Evolutionary conservation across 2,113 vertebrate genomes (phyloP).

Genomic region (Columba livia): DNA sequence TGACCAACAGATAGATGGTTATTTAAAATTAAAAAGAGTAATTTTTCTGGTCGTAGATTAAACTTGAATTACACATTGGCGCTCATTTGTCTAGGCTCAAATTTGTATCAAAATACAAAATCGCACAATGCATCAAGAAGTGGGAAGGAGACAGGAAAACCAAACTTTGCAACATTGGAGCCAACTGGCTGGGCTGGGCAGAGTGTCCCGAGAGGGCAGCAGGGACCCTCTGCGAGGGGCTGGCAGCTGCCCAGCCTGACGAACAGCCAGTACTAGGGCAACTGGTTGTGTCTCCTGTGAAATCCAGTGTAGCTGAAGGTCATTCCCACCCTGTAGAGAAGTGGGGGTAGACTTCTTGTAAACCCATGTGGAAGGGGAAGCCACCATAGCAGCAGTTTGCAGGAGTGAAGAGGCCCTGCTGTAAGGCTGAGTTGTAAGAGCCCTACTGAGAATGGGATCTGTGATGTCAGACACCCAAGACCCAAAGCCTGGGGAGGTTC

Average conservation of each 20-base stretch:
- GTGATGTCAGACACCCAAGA: not conserved
- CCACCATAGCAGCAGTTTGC: not conserved
- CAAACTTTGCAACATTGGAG: not conserved
- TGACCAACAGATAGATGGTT: not conserved
- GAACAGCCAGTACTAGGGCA: no score
- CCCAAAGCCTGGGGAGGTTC: not conserved
- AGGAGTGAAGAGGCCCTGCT: not conserved
- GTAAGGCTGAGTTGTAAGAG: not conserved
- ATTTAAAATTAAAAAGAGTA: not conserved
- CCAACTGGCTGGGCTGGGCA: not conserved
- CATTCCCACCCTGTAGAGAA: not conserved
- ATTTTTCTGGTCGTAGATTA: not conserved
- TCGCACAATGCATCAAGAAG: fast-evolving
- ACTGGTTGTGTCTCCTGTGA: fast-evolving
- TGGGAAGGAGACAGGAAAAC: not conserved
- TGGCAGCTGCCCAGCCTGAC: not conserved
- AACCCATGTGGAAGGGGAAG: not conserved
- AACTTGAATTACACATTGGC: not conserved
- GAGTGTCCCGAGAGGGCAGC: not conserved
- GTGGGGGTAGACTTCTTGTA: not conserved
- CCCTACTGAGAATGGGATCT: not conserved
- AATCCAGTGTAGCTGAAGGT: not conserved
- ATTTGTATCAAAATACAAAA: not conserved
- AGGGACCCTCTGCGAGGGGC: fast-evolving
- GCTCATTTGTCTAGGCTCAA: not conserved